These are phyloP conservation scores for Brachionus manjavacas DNA, from an alignment of 1,140 invertebrate genomes.

Conservation along the genomic window DNA sequence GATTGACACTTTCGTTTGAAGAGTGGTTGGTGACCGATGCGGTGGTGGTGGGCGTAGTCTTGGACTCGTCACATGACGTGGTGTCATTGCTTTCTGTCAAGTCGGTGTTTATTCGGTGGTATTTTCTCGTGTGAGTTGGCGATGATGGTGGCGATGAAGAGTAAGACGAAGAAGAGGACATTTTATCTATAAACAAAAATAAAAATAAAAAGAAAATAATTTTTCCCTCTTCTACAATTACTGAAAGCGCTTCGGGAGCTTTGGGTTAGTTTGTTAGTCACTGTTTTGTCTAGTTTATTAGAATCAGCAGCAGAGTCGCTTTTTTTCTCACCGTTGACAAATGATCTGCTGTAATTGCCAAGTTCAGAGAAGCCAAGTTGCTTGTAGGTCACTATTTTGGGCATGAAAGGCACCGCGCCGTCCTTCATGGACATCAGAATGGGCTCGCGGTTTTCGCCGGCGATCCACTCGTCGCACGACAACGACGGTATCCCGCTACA, in stretches of 20 bases:
- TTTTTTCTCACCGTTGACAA: conserved; percentile 28
- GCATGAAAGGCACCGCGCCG: conserved; percentile 39
- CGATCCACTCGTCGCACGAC: conserved; percentile 40
- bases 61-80: not conserved
- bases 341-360: not conserved
- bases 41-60: not conserved
- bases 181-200: conserved; percentile 21
- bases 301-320: not conserved
- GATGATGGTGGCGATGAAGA: conserved; percentile 31
- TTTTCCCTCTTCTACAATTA: not conserved
- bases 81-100: not conserved
- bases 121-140: not conserved
- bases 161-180: conserved; percentile 36
- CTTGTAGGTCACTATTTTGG: conserved; percentile 42
- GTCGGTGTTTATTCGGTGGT: not conserved
- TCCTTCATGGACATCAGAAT: conserved; percentile 41
- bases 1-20: conserved; percentile 19
- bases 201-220: not conserved
- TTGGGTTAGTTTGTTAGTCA: conserved; percentile 24
- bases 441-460: conserved; percentile 24
- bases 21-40: not conserved
- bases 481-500: conserved; percentile 73
- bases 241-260: conserved; percentile 40
- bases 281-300: not conserved
- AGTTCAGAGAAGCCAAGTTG: conserved; percentile 22